Base-by-base conservation (phyloP, 2,113 vertebrate genomes). In the Lagenorhynchus albirostris region DNA sequence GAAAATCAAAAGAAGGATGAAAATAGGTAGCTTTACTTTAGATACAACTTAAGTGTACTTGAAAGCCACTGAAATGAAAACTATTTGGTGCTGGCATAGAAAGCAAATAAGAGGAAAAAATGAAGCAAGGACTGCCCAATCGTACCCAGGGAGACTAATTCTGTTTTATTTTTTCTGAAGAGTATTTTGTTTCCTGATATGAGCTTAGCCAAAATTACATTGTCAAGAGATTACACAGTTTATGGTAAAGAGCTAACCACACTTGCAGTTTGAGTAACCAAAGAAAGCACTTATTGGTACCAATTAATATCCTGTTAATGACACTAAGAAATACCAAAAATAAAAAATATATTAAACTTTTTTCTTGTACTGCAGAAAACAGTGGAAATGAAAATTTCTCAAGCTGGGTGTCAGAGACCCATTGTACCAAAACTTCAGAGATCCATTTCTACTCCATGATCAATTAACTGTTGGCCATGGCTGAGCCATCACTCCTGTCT, bases 61-160 rank as follows among this genome's bases (percentile, higher is more conserved):
- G 73, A 91, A 89, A 94, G 13, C n/a, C 67, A 70, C 41, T 74
- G 41, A 96, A 50, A 77, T 58, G 60, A 63, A 87, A 95, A 94
- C 3, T 65, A 15, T 14, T 79, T 53, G 18, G 50, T 71, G 50
- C 21, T 15, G 17, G 23, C 55, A 47, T 1, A 93, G 41, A 8
- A 87, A 63, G 62, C 81, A n/a, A 76, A 65, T 2, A 68, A 79
- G 18, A 86, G 21, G 23, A 29, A 47, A 86, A 85, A 86, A 29
- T 4, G 8, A 67, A 93, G 70, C 8, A 41, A 91, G 23, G 6
- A 31, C 73, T 62, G 14, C 65, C 88, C 15, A 12, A 4, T 50
- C 68, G 44, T 67, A 41, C 11, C 29, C 26, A 53, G 31, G 74
- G 20, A 65, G 31, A 93, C 13, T 83, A 71, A 93, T 26, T 94